Evolutionary conservation across 2,888 invertebrate species (phyloP).

Genomic region (Diplolepis rosae): DNA sequence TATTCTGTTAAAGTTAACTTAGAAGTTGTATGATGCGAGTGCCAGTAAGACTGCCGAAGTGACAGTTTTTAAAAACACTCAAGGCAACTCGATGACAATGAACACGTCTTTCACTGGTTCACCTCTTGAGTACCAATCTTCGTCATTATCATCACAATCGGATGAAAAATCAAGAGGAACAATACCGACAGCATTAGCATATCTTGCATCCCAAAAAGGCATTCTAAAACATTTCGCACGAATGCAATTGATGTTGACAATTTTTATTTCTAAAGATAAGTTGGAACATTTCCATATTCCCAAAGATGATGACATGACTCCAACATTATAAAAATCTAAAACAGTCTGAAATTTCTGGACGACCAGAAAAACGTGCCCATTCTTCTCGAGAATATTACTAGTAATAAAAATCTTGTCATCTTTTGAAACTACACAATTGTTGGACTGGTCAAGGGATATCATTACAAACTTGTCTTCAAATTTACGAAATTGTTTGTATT

Average conservation of each 20-base stretch:
- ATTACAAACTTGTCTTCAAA: neutral
- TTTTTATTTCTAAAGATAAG: too few relatives aligned
- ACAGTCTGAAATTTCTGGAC: neutral
- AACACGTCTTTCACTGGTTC: too few relatives aligned
- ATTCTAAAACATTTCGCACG: constrained; percentile 18
- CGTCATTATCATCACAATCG: too few relatives aligned
- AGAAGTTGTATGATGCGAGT: too few relatives aligned
- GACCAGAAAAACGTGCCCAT: neutral
- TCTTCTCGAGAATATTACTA: constrained; percentile 7
- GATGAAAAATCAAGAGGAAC: too few relatives aligned
- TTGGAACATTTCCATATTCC: neutral
- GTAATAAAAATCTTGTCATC: constrained; percentile 3
- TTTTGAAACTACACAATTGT: neutral
- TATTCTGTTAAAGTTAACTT: too few relatives aligned
- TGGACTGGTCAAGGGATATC: too few relatives aligned
- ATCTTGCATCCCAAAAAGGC: constrained; percentile 29
- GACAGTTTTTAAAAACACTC: too few relatives aligned
- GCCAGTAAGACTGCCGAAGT: too few relatives aligned
- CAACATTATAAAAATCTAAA: constrained; percentile 12
- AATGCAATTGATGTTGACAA: neutral
- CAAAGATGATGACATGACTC: neutral
- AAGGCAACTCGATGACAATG: too few relatives aligned
- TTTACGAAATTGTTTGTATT: neutral
- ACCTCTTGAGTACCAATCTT: too few relatives aligned
- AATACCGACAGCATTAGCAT: too few relatives aligned